A percentile compares a stretch with the other conserved stretches of the same genome.
Conservation (phyloP, 2,888 invertebrate species). For the Nephrotoma guestfalica region DNA sequence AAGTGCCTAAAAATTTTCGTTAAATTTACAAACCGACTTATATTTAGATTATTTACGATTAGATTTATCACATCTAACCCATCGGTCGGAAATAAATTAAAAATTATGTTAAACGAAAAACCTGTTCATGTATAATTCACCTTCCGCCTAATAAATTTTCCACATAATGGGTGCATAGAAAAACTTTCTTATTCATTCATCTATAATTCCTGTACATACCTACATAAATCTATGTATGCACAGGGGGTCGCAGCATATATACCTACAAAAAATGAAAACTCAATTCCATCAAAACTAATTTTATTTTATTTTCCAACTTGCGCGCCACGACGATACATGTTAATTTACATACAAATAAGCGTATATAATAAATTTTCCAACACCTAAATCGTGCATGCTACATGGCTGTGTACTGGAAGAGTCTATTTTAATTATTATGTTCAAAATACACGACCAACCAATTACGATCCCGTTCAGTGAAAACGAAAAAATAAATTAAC, state of each 20-base stretch:
- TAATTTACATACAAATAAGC: not conserved
- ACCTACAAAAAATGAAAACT: too few species aligned
- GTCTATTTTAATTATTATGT: not conserved
- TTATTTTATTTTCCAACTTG: not conserved
- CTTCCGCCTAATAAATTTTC: not conserved
- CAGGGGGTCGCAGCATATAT: not conserved
- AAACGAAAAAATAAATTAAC: not conserved
- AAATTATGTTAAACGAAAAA: not conserved
- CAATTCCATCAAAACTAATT: not conserved
- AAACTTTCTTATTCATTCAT: not conserved
- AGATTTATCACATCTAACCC: too few species aligned
- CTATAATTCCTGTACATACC: not conserved
- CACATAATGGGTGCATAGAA: not conserved
- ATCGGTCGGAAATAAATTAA: not conserved
- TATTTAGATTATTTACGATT: too few species aligned
- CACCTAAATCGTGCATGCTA: not conserved
- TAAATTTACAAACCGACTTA: too few species aligned
- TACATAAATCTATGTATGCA: not conserved
- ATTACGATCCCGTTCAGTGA: not conserved
- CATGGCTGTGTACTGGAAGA: not conserved
- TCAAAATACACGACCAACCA: not conserved
- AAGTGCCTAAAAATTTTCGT: too few species aligned
- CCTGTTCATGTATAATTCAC: not conserved
- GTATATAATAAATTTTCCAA: not conserved
- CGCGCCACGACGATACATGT: not conserved